phyloP scores from a whole-genome alignment of 1,140 invertebrate species.

The Acromyrmex charruanus region DNA sequence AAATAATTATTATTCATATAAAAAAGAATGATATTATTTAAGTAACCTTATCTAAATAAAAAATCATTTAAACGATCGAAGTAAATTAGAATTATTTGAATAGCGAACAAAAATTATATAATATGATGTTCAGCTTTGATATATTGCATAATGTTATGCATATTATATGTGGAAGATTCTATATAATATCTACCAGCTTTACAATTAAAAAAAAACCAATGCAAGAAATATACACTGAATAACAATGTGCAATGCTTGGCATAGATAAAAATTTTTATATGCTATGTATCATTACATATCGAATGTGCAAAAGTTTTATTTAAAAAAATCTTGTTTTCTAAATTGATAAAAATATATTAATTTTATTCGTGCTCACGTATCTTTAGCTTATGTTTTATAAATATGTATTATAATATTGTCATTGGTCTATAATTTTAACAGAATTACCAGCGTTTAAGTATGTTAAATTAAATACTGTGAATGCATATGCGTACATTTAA shows the following conservation, averaged over 20 bases:
- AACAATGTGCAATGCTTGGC: slow-evolving; percentile 40
- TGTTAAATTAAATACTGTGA: slow-evolving; percentile 21
- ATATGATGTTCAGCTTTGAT: slow-evolving; percentile 17
- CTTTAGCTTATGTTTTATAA: slow-evolving; percentile 22
- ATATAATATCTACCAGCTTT: slow-evolving; percentile 16
- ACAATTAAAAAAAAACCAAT: neutral
- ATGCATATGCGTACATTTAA: neutral
- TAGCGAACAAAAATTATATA: slow-evolving; percentile 2
- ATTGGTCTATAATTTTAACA: slow-evolving; percentile 16
- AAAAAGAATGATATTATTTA: neutral
- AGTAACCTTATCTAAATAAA: neutral
- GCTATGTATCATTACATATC: neutral
- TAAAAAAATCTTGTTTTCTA: neutral
- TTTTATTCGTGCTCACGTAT: neutral
- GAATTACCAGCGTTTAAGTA: slow-evolving; percentile 20
- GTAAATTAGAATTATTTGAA: neutral
- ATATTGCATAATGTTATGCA: slow-evolving; percentile 19
- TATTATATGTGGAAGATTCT: slow-evolving; percentile 7
- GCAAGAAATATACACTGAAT: slow-evolving; percentile 1
- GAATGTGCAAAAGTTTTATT: neutral
- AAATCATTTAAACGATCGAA: neutral
- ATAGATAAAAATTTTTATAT: slow-evolving; percentile 24
- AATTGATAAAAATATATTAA: slow-evolving; percentile 7
- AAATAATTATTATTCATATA: neutral
- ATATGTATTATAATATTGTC: slow-evolving; percentile 9